phyloP scores from a whole-genome alignment of 2,113 vertebrate genomes.

The Salvelinus sp. region DNA sequence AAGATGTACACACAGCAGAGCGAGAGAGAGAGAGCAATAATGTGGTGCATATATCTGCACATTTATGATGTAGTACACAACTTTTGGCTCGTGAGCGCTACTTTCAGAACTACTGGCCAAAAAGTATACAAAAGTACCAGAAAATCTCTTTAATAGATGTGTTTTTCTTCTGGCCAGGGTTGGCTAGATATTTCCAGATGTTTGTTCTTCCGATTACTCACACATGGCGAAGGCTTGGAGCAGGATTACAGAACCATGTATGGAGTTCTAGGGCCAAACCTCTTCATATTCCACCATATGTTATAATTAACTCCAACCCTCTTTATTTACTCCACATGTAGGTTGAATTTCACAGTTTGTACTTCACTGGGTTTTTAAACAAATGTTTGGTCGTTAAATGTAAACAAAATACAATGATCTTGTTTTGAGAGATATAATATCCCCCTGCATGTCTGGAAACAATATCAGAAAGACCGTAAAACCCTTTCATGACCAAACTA shows the following conservation, averaged over 20 bases:
- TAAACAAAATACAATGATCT: not conserved
- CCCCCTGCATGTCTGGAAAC: slow-evolving; percentile 30
- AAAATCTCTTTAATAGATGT: slow-evolving; percentile 52
- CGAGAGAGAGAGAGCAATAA: too few relatives aligned
- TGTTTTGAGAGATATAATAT: slow-evolving; percentile 6
- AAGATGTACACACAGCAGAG: too few relatives aligned
- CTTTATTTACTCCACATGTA: slow-evolving; percentile 29
- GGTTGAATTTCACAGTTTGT: slow-evolving; percentile 15
- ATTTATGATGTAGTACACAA: too few relatives aligned
- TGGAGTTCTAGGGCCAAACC: slow-evolving; percentile 46
- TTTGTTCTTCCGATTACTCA: slow-evolving; percentile 55
- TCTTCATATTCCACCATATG: slow-evolving; percentile 37
- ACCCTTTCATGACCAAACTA: slow-evolving; percentile 30
- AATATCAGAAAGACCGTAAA: slow-evolving; percentile 31
- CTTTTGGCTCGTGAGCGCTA: too few relatives aligned
- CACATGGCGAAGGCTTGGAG: slow-evolving; percentile 54
- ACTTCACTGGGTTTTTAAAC: not conserved
- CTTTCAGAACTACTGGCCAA: not conserved
- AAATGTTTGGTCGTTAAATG: slow-evolving; percentile 8
- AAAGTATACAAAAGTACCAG: slow-evolving; percentile 44
- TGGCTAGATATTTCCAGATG: slow-evolving; percentile 64
- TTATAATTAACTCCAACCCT: slow-evolving; percentile 37
- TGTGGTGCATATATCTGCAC: too few relatives aligned
- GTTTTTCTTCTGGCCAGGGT: slow-evolving; percentile 43
- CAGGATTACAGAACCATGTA: slow-evolving; percentile 54